Base-by-base conservation (phyloP, 2,113 vertebrate species). In the Catharus bicknelli region DNA sequence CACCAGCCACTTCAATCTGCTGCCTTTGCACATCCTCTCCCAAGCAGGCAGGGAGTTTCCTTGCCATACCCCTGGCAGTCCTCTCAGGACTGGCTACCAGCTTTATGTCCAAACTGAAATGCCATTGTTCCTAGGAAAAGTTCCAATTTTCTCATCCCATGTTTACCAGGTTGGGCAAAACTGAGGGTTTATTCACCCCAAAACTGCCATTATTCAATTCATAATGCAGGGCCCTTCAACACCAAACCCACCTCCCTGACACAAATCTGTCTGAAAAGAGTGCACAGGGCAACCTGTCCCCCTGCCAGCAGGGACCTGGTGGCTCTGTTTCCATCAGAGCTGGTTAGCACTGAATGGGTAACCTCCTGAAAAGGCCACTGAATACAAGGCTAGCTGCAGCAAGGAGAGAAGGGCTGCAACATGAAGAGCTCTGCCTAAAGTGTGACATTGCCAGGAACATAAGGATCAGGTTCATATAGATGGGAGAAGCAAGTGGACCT, bases 261-360 rank as follows among this genome's bases (percentile, higher is more conserved):
- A 10, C 6, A 34, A 70, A 36, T 30, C 30, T 57, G 23, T 9
- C 73, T 27, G 48, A 73, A 23, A 7, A 47, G 38, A 34, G 54
- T 0, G 0, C 3, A 32, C n/a, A 38, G 81, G 51, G 63, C 22
- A 59, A 50, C 10, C 53, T 63, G 47, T 10, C 16, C 16, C 25
- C 6, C 20, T 19, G 53, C 17, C 80, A 75, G 45, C 57, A 50
- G 47, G 58, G 64, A 34, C 17, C 47, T 6, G 23, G 58, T 4
- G 19, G 45, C 26, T 8, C 22, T n/a, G 42, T 25, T 73, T 36
- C 64, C 74, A 40, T 32, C 34, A 47, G 10, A 73, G n/a, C 48
- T 53, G 23, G 22, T 53, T 25, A 72, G 66, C 21, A 61, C 16
- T 43, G 42, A 6, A 32, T 30, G 36, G 10, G 11, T 30, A 43